Percentiles rank a stretch among this genome's conserved stretches.
These are phyloP conservation scores for Cynodonichthys magdalenae DNA, from an alignment of 2,797 vertebrate genomes.

Conservation along the genomic window DNA sequence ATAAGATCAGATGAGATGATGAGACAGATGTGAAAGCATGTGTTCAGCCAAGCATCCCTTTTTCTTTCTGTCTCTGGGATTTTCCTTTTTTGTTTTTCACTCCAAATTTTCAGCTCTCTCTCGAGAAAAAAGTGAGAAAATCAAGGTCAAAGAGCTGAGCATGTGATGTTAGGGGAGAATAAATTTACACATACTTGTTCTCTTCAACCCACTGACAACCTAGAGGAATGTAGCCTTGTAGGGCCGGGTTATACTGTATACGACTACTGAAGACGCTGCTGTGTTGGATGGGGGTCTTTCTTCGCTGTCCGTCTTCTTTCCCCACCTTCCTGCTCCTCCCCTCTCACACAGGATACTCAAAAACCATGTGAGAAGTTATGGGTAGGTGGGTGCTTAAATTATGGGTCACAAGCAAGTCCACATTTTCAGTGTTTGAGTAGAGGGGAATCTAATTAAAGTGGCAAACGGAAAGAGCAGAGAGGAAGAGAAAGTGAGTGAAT, in stretches of 20 bases:
- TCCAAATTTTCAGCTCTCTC: slow-evolving; percentile 21
- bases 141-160: slow-evolving; percentile 66
- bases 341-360: slow-evolving; percentile 5
- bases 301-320: slow-evolving; percentile 17
- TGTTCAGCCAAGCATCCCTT: slow-evolving; percentile 58
- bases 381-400: slow-evolving; percentile 50
- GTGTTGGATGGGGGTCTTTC: slow-evolving; percentile 35
- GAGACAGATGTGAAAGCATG: slow-evolving; percentile 54
- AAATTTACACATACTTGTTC: slow-evolving; percentile 70
- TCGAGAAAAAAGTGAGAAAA: slow-evolving; percentile 47
- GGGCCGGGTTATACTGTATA: slow-evolving; percentile 57
- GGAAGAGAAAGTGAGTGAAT: slow-evolving; percentile 59
- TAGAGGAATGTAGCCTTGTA: slow-evolving; percentile 67
- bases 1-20: slow-evolving; percentile 57
- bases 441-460: slow-evolving; percentile 77
- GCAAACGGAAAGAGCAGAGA: slow-evolving; percentile 56
- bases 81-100: background rate
- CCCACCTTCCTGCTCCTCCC: background rate
- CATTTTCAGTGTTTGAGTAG: slow-evolving; percentile 58
- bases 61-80: slow-evolving; percentile 19
- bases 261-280: slow-evolving; percentile 53
- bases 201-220: slow-evolving; percentile 57
- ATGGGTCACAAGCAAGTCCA: slow-evolving; percentile 62
- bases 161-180: slow-evolving; percentile 61
- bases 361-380: slow-evolving; percentile 36